Evolutionary conservation across 1,140 invertebrate species (phyloP), one percentile per base, ranked within the genome.

Genomic region (Cotesia chilonis): DNA sequence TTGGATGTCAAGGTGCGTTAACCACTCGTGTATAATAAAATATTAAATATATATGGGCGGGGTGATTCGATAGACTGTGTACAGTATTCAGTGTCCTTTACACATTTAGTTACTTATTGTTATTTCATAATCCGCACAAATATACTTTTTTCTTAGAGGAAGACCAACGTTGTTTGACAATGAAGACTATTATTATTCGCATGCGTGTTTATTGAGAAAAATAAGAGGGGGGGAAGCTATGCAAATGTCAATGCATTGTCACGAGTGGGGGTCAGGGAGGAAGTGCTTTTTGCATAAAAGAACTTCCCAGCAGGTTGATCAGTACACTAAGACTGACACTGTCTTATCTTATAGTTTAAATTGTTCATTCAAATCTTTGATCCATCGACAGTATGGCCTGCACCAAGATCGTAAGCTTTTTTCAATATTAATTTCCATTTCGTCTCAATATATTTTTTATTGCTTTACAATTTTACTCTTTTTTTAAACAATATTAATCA

Each of bases 1-100:
- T 80, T 76, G 77, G 80, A 79, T 80, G 80, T 81, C 80, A 81
- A 81, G 80, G 79, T 72, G 61, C 28, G 59, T 51, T 20, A 38
- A 63, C 37, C 54, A 57, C 52, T 67, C 65, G 72, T 61, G 67
- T 59, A 9, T 5, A 36, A 63, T 36, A 37, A 9, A 28, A 3
- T 28, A 28, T 28, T 28, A 28, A 28, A 28, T 28, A 28, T 28
- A 28, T 28, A 28, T 47, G 14, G 61, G 52, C 51, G 17, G 51
- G 28, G 36, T 52, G 14, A 28, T 28, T 28, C 28, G 28, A 17
- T 14, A 47, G 41, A 47, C 41, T 47, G 37, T 60, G 28, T n/a
- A 20, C 54, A 52, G 35, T 35, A 55, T 17, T 17, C 38, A 10
- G 54, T 52, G 41, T 64, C 59, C 54, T 59, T 38, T 63, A 68